Evolutionary conservation across 2,888 invertebrate genomes (phyloP), one percentile per base, ranked within the genome.

Genomic region (Lasioglossum calceatum): DNA sequence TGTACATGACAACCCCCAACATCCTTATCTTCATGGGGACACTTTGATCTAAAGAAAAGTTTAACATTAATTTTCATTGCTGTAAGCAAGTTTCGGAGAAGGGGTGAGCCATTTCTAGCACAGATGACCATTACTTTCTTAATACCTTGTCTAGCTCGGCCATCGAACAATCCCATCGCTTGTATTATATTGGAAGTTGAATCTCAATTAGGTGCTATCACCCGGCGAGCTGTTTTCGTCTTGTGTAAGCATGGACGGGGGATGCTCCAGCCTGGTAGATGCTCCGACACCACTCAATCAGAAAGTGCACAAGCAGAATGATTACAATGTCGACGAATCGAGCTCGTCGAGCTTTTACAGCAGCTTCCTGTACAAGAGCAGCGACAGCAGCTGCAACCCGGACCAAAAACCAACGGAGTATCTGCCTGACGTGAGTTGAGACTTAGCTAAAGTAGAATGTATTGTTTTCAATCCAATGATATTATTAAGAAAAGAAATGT

Each of bases 301-400:
- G 12, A 90, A 88, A 27, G 78, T 86, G 5, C 86, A 86, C 32
- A 89, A 88, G 32, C 87, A 89, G 39, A 87, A 83, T 16, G 92
- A 92, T 19, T 92, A 90, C 58, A 93, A 87, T 47, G 88, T 91
- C 2, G 94, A 94, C 80, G 94, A 94, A 36, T 94, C 93, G 36
- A 95, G 94, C 74, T 94, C 93, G 44, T 95, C 95, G 36, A 95
- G 94, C 75, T 94, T 95, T 79, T 95, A 94, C 81, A 94, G 95
- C 64, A 94, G 94, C 72, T 95, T 95, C 84, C 87, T 94, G 64
- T 94, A 93, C 76, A 94, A 92, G 39, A 95, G 93, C 81, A 94
- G 92, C 79, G 91, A 91, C 14, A 93, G 92, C 77, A 93, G 92
- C 58, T 92, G 92, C 50, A 92, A 92, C 75, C 92, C 91, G 1